phyloP scores from a whole-genome alignment of 1,140 invertebrate species.

The Drosophila oshimai region DNA sequence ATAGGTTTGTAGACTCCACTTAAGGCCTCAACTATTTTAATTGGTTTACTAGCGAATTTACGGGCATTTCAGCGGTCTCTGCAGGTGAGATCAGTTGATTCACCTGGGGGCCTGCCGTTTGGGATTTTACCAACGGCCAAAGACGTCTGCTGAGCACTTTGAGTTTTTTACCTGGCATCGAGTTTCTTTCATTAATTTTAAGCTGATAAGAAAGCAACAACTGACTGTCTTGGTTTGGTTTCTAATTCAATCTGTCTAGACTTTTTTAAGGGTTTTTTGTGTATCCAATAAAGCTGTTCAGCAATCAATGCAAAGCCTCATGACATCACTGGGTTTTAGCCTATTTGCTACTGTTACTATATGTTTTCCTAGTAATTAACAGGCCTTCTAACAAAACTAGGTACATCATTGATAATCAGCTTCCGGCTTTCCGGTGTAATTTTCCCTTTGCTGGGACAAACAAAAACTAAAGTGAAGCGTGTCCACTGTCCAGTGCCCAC shows the following conservation, averaged over 20 bases:
- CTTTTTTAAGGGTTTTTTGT: not conserved
- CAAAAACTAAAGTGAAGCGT: not conserved
- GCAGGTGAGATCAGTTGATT: not conserved
- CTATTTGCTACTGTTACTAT: no score
- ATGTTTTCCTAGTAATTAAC: not conserved
- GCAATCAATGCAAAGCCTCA: not conserved
- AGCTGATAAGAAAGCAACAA: not conserved
- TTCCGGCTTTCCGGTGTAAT: slow-evolving; percentile 1
- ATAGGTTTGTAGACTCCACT: not conserved
- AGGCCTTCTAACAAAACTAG: not conserved
- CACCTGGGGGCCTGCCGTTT: not conserved
- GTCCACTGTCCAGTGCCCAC: not conserved
- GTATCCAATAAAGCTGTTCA: not conserved
- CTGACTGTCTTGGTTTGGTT: not conserved
- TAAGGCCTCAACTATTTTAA: not conserved
- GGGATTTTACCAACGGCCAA: not conserved
- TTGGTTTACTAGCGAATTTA: no score
- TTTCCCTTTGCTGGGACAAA: not conserved
- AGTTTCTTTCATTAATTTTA: not conserved
- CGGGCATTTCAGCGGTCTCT: not conserved
- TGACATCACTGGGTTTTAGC: no score
- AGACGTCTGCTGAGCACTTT: not conserved
- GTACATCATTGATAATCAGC: not conserved
- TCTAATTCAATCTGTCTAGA: not conserved
- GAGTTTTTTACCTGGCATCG: not conserved